Conservation (phyloP, 2,888 invertebrate genomes). For the Bellardia bayeri region DNA sequence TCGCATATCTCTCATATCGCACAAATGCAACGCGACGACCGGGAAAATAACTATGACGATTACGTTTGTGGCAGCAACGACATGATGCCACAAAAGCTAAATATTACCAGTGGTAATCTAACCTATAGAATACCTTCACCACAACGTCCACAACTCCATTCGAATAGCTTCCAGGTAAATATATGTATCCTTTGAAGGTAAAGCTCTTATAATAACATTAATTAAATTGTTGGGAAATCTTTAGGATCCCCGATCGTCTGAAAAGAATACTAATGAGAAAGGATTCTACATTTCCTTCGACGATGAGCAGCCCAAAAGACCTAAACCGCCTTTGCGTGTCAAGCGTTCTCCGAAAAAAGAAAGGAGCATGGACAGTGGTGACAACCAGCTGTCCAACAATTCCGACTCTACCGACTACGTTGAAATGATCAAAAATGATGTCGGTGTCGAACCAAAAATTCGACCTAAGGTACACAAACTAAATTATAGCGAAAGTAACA, state of each 20-base stretch:
- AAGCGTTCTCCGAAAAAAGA: conserved; percentile 93
- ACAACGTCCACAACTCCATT: conserved; percentile 89
- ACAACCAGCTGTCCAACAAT: conserved; percentile 78
- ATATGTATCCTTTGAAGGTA: neutral
- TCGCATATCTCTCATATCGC: conserved; percentile 65
- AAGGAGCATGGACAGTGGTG: conserved; percentile 82
- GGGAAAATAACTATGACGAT: conserved; percentile 75
- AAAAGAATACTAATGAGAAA: conserved; percentile 87
- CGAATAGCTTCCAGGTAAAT: conserved; percentile 88
- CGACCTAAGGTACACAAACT: conserved; percentile 63
- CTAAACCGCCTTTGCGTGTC: conserved; percentile 93
- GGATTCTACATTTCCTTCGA: conserved; percentile 98
- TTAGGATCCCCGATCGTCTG: conserved; percentile 81
- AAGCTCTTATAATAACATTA: too few species aligned
- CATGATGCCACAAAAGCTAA: conserved; percentile 85
- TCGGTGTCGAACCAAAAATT: conserved; percentile 73
- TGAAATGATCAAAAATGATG: conserved; percentile 82
- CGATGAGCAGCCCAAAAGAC: conserved; percentile 93
- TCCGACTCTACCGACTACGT: conserved; percentile 84
- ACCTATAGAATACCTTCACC: conserved; percentile 96
- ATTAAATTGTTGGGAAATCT: neutral
- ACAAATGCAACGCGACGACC: conserved; percentile 63
- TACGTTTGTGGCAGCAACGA: conserved; percentile 87
- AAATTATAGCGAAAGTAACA: conserved; percentile 73
- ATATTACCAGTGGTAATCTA: conserved; percentile 94